Evolutionary conservation across 1,140 invertebrate genomes (phyloP).

Genomic region (Magallana gigas): DNA sequence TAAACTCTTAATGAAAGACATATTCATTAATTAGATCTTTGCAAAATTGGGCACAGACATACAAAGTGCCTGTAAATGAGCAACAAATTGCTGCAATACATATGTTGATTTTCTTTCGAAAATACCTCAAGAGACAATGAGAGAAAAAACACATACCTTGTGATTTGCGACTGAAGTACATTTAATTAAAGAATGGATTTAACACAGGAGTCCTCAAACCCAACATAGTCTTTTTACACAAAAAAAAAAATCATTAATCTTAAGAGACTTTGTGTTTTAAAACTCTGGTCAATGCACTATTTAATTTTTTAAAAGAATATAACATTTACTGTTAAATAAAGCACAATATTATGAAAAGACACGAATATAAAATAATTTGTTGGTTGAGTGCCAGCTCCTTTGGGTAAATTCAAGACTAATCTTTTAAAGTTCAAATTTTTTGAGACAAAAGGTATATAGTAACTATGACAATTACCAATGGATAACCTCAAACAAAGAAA

Average conservation of each 20-base stretch:
- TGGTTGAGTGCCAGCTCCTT: slow-evolving; percentile 59
- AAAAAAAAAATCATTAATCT: slow-evolving; percentile 29
- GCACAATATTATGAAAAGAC: slow-evolving; percentile 16
- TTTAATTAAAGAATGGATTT: background rate
- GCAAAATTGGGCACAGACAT: too few species aligned
- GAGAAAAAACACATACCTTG: slow-evolving; percentile 14
- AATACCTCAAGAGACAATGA: too few species aligned
- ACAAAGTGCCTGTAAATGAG: too few species aligned
- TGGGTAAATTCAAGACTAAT: slow-evolving; percentile 54
- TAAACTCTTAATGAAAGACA: too few species aligned
- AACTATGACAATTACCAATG: slow-evolving; percentile 58
- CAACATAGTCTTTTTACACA: background rate
- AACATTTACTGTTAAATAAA: slow-evolving; percentile 24
- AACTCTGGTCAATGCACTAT: slow-evolving; percentile 27
- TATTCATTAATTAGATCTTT: too few species aligned
- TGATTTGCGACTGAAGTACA: background rate
- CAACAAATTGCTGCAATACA: too few species aligned
- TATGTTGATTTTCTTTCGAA: too few species aligned
- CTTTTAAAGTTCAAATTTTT: slow-evolving; percentile 51
- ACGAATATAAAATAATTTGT: slow-evolving; percentile 56
- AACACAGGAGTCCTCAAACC: slow-evolving; percentile 18
- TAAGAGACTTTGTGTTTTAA: slow-evolving; percentile 27
- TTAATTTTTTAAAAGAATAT: slow-evolving; percentile 31
- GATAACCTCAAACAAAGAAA: slow-evolving; percentile 49
- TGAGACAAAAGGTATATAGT: slow-evolving; percentile 61